A percentile compares a stretch with the other conserved stretches of the same genome.
Evolutionary conservation across 2,888 invertebrate genomes (phyloP).

Genomic region (Xanthorhoe designata): DNA sequence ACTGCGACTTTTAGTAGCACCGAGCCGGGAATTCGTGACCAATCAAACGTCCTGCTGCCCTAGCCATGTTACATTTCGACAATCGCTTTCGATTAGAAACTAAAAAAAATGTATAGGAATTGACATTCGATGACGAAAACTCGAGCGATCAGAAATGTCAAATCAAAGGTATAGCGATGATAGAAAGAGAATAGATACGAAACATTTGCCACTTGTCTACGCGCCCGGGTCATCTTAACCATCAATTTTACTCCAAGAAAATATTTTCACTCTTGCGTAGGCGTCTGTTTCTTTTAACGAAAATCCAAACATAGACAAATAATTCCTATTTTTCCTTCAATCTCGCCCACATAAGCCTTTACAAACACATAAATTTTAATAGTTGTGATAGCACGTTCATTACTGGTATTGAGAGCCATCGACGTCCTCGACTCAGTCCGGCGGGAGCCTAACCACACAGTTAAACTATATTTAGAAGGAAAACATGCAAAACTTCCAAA

Average conservation of each 20-base stretch:
- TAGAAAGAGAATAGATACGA: no score
- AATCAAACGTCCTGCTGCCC: no score
- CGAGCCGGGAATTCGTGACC: no score
- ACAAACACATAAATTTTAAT: conserved; percentile 38
- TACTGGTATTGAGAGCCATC: conserved; percentile 28
- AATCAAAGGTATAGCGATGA: no score
- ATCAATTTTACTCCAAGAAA: not conserved
- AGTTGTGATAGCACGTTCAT: conserved; percentile 33
- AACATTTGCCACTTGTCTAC: no score
- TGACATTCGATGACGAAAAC: no score
- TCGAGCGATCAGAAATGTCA: no score
- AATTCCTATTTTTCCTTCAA: conserved; percentile 24
- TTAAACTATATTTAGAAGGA: not conserved
- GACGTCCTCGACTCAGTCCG: conserved; percentile 9
- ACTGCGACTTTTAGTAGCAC: no score
- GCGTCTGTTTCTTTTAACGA: not conserved
- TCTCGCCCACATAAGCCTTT: conserved; percentile 26
- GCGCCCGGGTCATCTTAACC: not conserved
- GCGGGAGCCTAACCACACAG: conserved; percentile 5
- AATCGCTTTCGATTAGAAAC: no score
- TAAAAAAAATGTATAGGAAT: no score
- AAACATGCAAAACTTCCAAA: not conserved
- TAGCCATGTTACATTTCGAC: no score
- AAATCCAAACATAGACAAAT: conserved; percentile 5
- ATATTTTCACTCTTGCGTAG: not conserved